A percentile compares a stretch with the other conserved stretches of the same genome.
phyloP scores from a whole-genome alignment of 1,140 invertebrate species.

The Dendroctonus valens region DNA sequence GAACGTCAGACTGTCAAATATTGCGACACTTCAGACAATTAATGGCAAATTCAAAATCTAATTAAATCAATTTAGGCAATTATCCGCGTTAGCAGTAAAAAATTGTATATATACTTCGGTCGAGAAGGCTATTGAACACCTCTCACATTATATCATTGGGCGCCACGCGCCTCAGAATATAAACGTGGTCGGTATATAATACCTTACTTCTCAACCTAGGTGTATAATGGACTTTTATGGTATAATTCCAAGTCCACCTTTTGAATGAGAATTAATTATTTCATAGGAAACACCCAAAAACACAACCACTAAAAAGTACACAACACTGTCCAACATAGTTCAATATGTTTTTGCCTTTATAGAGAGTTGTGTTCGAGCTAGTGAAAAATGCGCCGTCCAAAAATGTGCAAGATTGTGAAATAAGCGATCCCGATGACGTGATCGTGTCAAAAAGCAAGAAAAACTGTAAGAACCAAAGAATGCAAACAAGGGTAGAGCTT shows the following conservation, averaged over 20 bases:
- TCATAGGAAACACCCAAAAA: not conserved
- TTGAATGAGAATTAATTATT: not conserved
- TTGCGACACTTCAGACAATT: too few species aligned
- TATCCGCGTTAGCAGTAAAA: too few species aligned
- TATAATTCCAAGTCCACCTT: constrained; percentile 1
- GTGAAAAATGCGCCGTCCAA: not conserved
- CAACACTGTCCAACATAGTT: not conserved
- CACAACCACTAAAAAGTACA: not conserved
- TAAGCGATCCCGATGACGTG: not conserved
- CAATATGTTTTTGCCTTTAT: not conserved
- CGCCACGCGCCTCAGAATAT: too few species aligned
- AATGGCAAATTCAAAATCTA: too few species aligned
- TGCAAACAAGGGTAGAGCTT: constrained; percentile 1
- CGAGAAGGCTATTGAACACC: too few species aligned
- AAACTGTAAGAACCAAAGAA: constrained; percentile 12
- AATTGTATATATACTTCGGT: too few species aligned
- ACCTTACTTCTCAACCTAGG: not conserved
- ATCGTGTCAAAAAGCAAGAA: constrained; percentile 22
- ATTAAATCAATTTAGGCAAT: too few species aligned
- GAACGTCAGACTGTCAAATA: too few species aligned
- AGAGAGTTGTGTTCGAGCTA: constrained; percentile 5
- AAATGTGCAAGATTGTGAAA: not conserved
- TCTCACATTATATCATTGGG: too few species aligned
- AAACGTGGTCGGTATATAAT: too few species aligned
- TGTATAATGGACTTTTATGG: not conserved